These are phyloP conservation scores for Pelvicachromis taeniatus DNA, from an alignment of 2,113 vertebrate species.

Conservation along the genomic window DNA sequence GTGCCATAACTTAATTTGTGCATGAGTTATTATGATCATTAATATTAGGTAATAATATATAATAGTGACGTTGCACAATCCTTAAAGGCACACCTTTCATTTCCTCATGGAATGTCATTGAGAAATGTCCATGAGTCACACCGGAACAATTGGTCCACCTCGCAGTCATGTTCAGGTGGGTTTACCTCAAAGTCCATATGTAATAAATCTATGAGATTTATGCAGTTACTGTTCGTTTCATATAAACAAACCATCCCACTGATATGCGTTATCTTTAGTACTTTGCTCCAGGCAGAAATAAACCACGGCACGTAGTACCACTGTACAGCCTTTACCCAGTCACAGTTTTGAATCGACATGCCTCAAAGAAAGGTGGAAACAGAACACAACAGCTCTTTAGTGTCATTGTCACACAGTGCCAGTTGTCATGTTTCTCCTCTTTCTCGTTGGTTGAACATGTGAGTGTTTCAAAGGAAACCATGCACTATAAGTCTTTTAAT, in stretches of 20 bases:
- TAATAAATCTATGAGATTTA: background rate
- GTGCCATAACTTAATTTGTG: background rate
- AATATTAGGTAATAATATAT: background rate
- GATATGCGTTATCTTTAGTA: slow-evolving; percentile 40
- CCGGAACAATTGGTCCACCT: background rate
- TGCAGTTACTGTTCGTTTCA: background rate
- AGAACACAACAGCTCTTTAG: background rate
- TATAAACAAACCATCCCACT: background rate
- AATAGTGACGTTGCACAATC: background rate
- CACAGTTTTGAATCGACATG: slow-evolving; percentile 30
- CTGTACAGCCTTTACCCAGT: slow-evolving; percentile 1
- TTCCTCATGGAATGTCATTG: background rate
- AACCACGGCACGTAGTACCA: slow-evolving; percentile 20
- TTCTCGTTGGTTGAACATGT: background rate
- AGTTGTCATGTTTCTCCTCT: background rate
- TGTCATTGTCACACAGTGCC: background rate
- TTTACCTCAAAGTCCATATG: background rate
- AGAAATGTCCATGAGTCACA: background rate
- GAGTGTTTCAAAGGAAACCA: background rate
- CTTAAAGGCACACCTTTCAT: background rate
- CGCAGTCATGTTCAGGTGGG: background rate
- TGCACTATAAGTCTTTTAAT: background rate
- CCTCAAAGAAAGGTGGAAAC: slow-evolving; percentile 8
- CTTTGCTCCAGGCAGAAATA: slow-evolving; percentile 39
- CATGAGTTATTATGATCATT: background rate